Percentiles rank a stretch among this genome's conserved stretches.
Conservation (phyloP, 2,113 vertebrate species). For the Synodontis membranacea region DNA sequence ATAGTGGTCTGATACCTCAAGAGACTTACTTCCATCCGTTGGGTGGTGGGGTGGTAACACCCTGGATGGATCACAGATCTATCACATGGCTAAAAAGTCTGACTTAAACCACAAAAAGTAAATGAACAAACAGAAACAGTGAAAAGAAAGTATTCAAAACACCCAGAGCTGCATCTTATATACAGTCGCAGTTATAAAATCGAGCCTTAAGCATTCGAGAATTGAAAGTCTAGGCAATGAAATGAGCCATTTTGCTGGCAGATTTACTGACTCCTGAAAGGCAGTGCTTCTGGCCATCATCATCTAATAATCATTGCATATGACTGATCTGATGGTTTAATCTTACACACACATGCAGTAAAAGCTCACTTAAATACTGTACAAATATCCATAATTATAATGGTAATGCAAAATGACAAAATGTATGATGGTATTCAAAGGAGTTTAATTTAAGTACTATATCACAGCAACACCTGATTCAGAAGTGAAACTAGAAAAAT, state of each 20-base stretch:
- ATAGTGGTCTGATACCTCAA: background rate
- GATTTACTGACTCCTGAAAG: conserved; percentile 20
- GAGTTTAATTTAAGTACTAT: conserved; percentile 44
- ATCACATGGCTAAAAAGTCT: too few relatives aligned
- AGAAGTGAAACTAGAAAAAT: conserved; percentile 15
- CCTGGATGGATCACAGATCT: too few relatives aligned
- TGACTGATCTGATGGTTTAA: conserved; percentile 3
- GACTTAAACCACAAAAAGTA: background rate
- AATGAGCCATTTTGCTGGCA: conserved; percentile 11
- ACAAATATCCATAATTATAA: conserved; percentile 6
- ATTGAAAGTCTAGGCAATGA: conserved; percentile 57
- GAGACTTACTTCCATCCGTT: too few relatives aligned
- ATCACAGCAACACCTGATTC: conserved; percentile 1
- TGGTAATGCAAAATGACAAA: background rate
- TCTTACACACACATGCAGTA: background rate
- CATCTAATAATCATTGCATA: background rate
- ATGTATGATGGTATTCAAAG: background rate
- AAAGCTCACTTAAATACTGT: background rate
- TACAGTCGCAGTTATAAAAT: background rate
- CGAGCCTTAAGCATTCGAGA: conserved; percentile 59
- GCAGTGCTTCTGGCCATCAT: background rate
- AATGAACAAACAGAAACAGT: background rate
- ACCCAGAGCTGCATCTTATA: background rate
- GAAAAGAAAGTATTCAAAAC: background rate
- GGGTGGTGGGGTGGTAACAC: too few relatives aligned